Evolutionary conservation across 2,888 invertebrate genomes (phyloP).

Genomic region (Athrips mouffetella): DNA sequence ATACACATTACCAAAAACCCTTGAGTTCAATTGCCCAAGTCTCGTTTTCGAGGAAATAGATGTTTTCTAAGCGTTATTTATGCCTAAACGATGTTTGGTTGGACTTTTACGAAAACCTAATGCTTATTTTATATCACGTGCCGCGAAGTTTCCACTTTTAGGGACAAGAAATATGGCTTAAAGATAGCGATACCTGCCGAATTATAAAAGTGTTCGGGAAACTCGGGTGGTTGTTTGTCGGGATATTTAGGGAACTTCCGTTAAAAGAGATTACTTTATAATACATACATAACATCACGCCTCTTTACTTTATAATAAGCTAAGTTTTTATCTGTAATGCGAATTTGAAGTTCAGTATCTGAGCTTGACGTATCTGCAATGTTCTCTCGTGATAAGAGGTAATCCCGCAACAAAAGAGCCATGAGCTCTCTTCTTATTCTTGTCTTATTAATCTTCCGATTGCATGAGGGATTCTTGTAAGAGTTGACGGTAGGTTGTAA

Average conservation of each 20-base stretch:
- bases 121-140: not conserved
- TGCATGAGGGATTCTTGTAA: conserved; percentile 4
- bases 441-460: not conserved
- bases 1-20: conserved; percentile 12
- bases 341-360: not conserved
- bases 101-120: conserved; percentile 13
- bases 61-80: conserved; percentile 14
- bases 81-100: conserved; percentile 13
- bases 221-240: not conserved
- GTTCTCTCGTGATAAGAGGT: not conserved
- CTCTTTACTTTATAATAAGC: not conserved
- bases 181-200: not conserved
- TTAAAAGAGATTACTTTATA: not conserved
- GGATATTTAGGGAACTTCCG: too few relatives aligned
- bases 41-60: conserved; percentile 4
- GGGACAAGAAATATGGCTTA: not conserved
- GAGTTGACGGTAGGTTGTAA: not conserved
- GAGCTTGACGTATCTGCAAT: not conserved
- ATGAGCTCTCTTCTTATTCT: not conserved
- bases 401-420: not conserved
- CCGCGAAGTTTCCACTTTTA: not conserved
- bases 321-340: not conserved
- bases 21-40: conserved; percentile 14
- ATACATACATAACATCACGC: too few relatives aligned
- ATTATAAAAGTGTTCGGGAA: not conserved